A percentile compares a stretch with the other conserved stretches of the same genome.
phyloP scores from a whole-genome alignment of 1,140 invertebrate species.

The Theocolax elegans region DNA sequence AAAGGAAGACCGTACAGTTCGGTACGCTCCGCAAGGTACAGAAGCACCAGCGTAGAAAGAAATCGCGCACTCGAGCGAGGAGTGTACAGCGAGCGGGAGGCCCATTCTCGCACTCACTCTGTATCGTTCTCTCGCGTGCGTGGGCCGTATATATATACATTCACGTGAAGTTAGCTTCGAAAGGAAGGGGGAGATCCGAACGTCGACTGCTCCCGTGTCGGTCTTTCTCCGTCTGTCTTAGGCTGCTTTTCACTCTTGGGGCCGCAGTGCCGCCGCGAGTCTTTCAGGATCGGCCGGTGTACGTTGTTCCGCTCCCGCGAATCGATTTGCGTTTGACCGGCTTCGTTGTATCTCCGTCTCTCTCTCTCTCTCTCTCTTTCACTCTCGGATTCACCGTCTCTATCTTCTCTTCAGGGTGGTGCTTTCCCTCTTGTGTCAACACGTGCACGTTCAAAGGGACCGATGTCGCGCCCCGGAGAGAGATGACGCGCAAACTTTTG shows the following conservation, averaged over 20 bases:
- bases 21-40: too few relatives aligned
- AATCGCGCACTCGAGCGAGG: slow-evolving; percentile 16
- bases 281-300: background rate
- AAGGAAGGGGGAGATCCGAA: slow-evolving; percentile 43
- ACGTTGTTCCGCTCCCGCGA: background rate
- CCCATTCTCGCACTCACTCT: slow-evolving; percentile 2
- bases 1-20: too few relatives aligned
- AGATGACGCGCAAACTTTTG: background rate
- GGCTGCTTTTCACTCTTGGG: background rate
- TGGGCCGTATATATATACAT: background rate
- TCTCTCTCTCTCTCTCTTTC: background rate
- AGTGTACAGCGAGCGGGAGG: background rate
- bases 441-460: too few relatives aligned
- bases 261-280: background rate
- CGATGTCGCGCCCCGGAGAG: background rate
- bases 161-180: slow-evolving; percentile 55
- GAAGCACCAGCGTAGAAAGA: slow-evolving; percentile 8
- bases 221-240: background rate
- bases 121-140: background rate
- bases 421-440: too few relatives aligned
- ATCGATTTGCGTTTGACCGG: background rate
- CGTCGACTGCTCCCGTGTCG: background rate
- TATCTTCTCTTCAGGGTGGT: background rate
- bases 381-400: background rate
- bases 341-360: background rate